Base-by-base conservation (phyloP, 2,888 invertebrate species). In the Tiliacea citrago region DNA sequence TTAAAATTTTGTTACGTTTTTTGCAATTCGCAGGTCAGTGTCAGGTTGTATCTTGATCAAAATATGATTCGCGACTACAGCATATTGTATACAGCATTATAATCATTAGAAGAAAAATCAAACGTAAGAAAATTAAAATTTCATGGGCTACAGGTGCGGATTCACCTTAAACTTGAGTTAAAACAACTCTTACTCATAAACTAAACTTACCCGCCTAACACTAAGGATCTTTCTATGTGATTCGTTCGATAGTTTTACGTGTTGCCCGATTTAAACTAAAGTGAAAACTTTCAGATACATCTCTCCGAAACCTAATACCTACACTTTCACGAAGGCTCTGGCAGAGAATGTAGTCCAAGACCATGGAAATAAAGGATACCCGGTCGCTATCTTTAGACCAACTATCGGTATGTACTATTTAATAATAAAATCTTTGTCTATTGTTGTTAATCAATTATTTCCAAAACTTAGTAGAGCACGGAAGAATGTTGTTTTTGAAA, bases 311-410 rank as follows among this genome's bases (percentile, higher is more conserved):
- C 99, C 99, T 0, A 99, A 99, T 91, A 99, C 99, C 0, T 99
- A 99, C 92, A 98, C 98, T 0, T 98, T 98, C 92, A 98, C 98
- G 1, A 99, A 99, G 93, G 97, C 98, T 60, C 92, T 99, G 84
- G 98, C 98, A 0, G 99, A 99, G 91, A 97, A 97, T 76, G 97
- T 98, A 58, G 97, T 98, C 7, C 93, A 97, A 62, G 97, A 98
- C 68, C 98, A 98, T 83, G 93, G 92, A 45, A 93, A 95, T 80
- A 91, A 82, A 2, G 85, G 95, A 51, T 94, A 99, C 69, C 98
- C 99, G 0, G 93, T 97, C 24, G 97, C 98, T 39, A 98, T 99
- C 79, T 97, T 98, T 83, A 96, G 99, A 78, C 99, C 99, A 0
- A 98, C 99, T 0, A 98, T 99, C 84, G 98, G 66, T 66, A 65